These are phyloP conservation scores for Oryzias celebensis DNA, from an alignment of 2,113 vertebrate species.

Conservation along the genomic window DNA sequence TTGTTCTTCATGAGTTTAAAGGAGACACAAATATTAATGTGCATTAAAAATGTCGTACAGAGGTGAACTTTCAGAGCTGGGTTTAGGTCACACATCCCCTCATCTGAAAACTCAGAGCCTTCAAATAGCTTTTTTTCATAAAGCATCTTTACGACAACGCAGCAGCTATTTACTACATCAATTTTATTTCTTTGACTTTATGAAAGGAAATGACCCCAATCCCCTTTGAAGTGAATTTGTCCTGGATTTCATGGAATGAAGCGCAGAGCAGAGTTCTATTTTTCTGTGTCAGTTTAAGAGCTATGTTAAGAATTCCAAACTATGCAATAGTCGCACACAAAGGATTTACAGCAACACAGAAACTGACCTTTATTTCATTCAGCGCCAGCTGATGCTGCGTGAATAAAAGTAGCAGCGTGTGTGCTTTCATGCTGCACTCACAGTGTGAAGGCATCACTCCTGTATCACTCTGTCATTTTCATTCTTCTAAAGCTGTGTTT, in stretches of 20 bases:
- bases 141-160: neutral
- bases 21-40: constrained; percentile 53
- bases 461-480: constrained; percentile 46
- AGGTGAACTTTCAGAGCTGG: constrained; percentile 32
- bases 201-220: constrained; percentile 35
- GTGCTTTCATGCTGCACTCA: constrained; percentile 50
- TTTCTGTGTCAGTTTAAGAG: constrained; percentile 72
- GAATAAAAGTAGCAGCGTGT: constrained; percentile 60
- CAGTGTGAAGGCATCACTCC: constrained; percentile 52
- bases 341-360: constrained; percentile 72
- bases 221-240: constrained; percentile 26
- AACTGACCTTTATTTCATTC: constrained; percentile 60
- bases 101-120: constrained; percentile 9
- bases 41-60: constrained; percentile 39
- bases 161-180: neutral
- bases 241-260: constrained; percentile 21
- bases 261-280: constrained; percentile 57
- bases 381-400: constrained; percentile 65
- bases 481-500: constrained; percentile 38
- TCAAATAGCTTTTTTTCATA: neutral
- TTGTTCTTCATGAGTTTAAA: constrained; percentile 48
- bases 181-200: constrained; percentile 8
- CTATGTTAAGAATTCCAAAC: constrained; percentile 79
- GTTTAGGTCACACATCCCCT: constrained; percentile 22
- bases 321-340: constrained; percentile 80